A percentile compares a stretch with the other conserved stretches of the same genome.
These are phyloP conservation scores for Peromyscus leucopus DNA, from an alignment of 2,113 vertebrate genomes.

Conservation along the genomic window DNA sequence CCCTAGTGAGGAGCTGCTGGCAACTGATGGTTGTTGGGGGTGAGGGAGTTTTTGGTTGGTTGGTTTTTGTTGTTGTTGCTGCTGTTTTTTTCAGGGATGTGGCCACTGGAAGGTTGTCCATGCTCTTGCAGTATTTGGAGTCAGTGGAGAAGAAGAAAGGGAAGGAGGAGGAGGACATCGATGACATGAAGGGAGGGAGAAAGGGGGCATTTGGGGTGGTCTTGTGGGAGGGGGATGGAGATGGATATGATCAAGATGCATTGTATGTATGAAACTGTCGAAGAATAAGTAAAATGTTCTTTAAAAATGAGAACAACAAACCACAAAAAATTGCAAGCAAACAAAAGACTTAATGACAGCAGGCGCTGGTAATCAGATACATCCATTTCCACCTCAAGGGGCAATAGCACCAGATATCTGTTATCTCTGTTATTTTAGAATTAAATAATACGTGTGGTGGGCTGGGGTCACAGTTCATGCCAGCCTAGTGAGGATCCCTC, in stretches of 20 bases:
- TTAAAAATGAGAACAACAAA: not conserved
- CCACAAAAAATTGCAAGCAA: not conserved
- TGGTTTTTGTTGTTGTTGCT: no score
- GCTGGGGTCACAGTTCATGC: constrained; percentile 61
- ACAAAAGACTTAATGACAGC: not conserved
- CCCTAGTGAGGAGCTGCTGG: not conserved
- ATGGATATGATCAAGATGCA: not conserved
- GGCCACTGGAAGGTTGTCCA: not conserved
- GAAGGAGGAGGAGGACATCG: not conserved
- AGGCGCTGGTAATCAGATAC: not conserved
- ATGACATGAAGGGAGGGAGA: not conserved
- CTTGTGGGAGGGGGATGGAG: not conserved
- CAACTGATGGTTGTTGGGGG: not conserved
- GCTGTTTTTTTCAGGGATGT: not conserved
- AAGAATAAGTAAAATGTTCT: not conserved
- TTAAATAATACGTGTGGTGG: constrained; percentile 67
- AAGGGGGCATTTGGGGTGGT: not conserved
- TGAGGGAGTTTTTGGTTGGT: not conserved
- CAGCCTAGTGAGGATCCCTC: constrained; percentile 61
- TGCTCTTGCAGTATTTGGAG: not conserved
- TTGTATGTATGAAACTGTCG: not conserved
- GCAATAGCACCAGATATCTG: not conserved
- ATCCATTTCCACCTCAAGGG: not conserved
- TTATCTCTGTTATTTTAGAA: constrained; percentile 83
- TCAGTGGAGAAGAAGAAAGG: not conserved